Evolutionary conservation across 2,888 invertebrate genomes (phyloP), one percentile per base, ranked within the genome.

Genomic region (Gastracanthus pulcherrimus): DNA sequence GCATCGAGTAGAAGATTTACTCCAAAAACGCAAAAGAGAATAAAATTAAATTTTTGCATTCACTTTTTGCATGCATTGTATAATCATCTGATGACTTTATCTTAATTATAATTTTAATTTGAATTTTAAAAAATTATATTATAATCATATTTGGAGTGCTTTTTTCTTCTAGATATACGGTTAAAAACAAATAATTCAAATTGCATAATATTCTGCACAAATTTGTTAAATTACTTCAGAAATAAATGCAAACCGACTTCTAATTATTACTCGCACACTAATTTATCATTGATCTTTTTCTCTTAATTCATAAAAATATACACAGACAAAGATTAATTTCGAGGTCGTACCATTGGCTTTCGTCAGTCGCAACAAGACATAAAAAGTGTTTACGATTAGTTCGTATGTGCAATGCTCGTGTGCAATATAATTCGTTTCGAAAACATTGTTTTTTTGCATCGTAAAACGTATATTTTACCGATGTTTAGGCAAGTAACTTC

Each of bases 391-490:
- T 55, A 55, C 55, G 23, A 55, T 55, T 55, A 55, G 19, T 19
- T 48, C 48, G 55, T 55, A 23, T 55, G 55, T 26, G 55, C 55
- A 55, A 55, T 26, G 2, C 55, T 26, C 26, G 23, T 11, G 55
- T 55, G 55, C 55, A 55, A 55, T 55, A 55, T 34, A 60, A 60
- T 60, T 60, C 16, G 31, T 60, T 60, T 60, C 60, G 60, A 60
- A 60, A 60, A 60, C 60, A 60, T n/a, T 60, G 60, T 29, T 34
- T 60, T 60, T 60, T 60, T 26, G n/a, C 60, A n/a, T 16, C 60
- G 3, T 55, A 55, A 55, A 16, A 34, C 23, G 23, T 38, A 36
- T 9, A 38, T 38, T 38, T 64, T 64, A 64, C 7, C 31, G 13
- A 3, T 36, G 29, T 38, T 64, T 64, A 23, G 64, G 38, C 64